phyloP scores from a whole-genome alignment of 2,888 invertebrate genomes.

The Conus canariensis region DNA sequence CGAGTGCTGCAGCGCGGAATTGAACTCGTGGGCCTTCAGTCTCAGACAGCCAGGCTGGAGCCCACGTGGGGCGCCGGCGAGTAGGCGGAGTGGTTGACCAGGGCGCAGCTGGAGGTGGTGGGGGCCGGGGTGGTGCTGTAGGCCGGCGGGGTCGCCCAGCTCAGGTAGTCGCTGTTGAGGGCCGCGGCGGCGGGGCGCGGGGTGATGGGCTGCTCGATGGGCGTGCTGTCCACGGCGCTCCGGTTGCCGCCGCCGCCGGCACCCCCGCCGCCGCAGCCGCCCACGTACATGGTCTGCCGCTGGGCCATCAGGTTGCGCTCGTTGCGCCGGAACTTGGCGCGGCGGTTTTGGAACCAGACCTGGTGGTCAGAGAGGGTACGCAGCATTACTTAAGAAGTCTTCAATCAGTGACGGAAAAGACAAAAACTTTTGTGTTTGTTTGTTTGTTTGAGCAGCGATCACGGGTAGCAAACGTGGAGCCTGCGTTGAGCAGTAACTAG shows the following conservation, averaged over 20 bases:
- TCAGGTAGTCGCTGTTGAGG: conserved; percentile 72
- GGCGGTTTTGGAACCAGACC: conserved; percentile 96
- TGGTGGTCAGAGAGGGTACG: conserved; percentile 73
- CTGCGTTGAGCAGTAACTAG: too few species aligned
- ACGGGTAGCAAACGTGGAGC: too few species aligned
- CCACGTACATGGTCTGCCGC: conserved; percentile 73
- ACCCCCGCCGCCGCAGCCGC: conserved; percentile 45
- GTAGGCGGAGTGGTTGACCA: conserved; percentile 67
- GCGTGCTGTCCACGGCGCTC: conserved; percentile 67
- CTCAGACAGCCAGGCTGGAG: conserved; percentile 80
- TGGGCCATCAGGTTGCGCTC: conserved; percentile 85
- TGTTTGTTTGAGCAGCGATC: too few species aligned
- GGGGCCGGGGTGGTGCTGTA: conserved; percentile 56
- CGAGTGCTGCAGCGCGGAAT: conserved; percentile 68
- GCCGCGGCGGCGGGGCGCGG: conserved; percentile 69
- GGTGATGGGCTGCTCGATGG: conserved; percentile 77
- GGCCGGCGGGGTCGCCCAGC: conserved; percentile 70
- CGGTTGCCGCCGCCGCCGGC: conserved; percentile 43
- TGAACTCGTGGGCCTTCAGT: conserved; percentile 83
- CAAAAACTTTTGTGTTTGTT: not conserved
- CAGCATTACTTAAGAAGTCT: not conserved
- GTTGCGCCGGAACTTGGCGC: conserved; percentile 96
- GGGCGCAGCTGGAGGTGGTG: conserved; percentile 71
- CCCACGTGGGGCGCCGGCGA: conserved; percentile 68
- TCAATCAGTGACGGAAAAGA: conserved; percentile 51